Evolutionary conservation across 1,140 invertebrate species (phyloP).

Genomic region (Drosophila bocqueti): DNA sequence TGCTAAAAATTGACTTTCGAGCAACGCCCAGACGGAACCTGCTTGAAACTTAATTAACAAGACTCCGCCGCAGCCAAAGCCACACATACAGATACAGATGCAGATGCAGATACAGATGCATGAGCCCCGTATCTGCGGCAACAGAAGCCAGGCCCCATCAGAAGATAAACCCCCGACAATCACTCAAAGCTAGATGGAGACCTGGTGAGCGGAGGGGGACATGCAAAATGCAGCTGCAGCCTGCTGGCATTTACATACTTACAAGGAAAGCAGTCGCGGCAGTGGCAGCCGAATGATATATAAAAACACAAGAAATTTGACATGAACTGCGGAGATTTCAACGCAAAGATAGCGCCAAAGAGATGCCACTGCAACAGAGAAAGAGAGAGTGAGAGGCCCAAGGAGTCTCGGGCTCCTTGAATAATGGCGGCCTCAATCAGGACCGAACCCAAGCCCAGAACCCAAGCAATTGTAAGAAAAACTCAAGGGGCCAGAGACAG

Average conservation of each 20-base stretch:
- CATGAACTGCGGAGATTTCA: conserved; percentile 83
- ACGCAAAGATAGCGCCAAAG: conserved; percentile 79
- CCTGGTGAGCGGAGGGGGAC: conserved; percentile 8
- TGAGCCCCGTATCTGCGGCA: conserved; percentile 44
- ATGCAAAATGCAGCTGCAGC: conserved; percentile 58
- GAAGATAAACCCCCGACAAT: conserved; percentile 79
- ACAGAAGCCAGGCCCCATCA: conserved; percentile 77
- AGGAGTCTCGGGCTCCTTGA: conserved; percentile 68
- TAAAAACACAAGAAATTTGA: conserved; percentile 84
- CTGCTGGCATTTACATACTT: conserved; percentile 76
- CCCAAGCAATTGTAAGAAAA: conserved; percentile 80
- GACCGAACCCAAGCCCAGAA: conserved; percentile 17
- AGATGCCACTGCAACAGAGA: conserved; percentile 52
- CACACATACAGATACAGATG: conserved; percentile 20
- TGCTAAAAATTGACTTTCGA: conserved; percentile 74
- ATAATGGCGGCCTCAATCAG: conserved; percentile 76
- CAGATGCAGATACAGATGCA: conserved; percentile 30
- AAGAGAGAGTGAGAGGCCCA: conserved; percentile 17
- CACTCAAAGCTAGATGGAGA: conserved; percentile 68
- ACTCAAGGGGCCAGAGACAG: conserved; percentile 58
- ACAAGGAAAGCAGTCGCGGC: conserved; percentile 72
- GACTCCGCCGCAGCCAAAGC: conserved; percentile 37
- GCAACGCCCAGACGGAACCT: conserved; percentile 60
- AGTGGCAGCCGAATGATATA: conserved; percentile 67
- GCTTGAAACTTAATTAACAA: conserved; percentile 78